These are phyloP conservation scores for Diadophis punctatus DNA, from an alignment of 2,113 vertebrate genomes.

Conservation along the genomic window DNA sequence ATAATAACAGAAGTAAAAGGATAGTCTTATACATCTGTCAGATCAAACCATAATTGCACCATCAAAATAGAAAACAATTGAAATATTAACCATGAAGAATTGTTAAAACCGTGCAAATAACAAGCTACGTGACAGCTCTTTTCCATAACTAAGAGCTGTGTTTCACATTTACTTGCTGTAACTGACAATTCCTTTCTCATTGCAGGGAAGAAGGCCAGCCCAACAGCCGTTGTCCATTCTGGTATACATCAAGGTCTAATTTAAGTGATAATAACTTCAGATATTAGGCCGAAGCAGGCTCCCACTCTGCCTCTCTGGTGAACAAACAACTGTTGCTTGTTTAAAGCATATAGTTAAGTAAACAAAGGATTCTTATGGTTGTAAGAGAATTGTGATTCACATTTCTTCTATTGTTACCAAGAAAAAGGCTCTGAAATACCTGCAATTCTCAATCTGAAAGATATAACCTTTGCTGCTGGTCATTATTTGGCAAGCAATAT, in stretches of 20 bases:
- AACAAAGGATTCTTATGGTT: slow-evolving; percentile 34
- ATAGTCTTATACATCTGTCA: accelerated
- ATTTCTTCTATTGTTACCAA: slow-evolving; percentile 22
- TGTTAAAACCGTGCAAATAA: not conserved
- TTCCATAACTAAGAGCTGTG: not conserved
- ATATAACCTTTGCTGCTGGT: slow-evolving; percentile 18
- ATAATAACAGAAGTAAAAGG: not conserved
- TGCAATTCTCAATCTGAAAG: slow-evolving; percentile 27
- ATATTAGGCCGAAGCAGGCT: not conserved
- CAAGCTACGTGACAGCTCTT: not conserved
- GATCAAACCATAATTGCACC: slow-evolving; percentile 1
- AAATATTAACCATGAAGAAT: not conserved
- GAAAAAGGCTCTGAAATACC: slow-evolving; percentile 27
- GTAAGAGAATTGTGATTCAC: not conserved
- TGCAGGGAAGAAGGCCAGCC: not conserved
- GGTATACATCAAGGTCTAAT: not conserved
- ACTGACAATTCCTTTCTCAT: not conserved
- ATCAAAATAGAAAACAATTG: not conserved
- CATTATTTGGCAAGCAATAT: not conserved
- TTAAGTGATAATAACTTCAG: not conserved
- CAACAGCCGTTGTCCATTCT: not conserved
- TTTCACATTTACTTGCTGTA: not conserved
- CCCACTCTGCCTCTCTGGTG: not conserved
- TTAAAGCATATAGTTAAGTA: slow-evolving; percentile 9
- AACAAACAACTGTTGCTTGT: not conserved